Percentiles rank a stretch among this genome's conserved stretches.
phyloP scores from a whole-genome alignment of 2,113 vertebrate genomes.

The Fukomys damarensis region DNA sequence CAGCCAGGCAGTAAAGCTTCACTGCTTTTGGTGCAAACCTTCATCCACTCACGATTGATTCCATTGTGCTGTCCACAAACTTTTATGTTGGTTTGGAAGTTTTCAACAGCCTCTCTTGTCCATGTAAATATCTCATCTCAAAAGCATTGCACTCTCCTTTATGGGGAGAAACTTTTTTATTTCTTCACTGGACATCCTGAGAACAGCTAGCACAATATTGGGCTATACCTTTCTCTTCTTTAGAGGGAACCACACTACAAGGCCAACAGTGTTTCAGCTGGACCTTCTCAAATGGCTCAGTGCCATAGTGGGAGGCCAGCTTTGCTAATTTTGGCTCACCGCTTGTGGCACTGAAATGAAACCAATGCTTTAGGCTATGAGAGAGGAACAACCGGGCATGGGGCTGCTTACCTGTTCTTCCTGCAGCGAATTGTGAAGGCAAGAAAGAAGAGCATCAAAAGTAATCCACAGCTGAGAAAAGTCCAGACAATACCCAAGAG shows the following conservation, averaged over 20 bases:
- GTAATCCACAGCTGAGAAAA: slow-evolving; percentile 93
- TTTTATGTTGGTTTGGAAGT: slow-evolving; percentile 8
- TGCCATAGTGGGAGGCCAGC: background rate
- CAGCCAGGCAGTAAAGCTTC: background rate
- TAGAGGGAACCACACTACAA: background rate
- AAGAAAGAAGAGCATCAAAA: slow-evolving; percentile 92
- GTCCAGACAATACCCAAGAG: slow-evolving; percentile 92
- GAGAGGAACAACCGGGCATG: background rate
- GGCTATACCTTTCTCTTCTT: background rate
- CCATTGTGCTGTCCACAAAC: background rate
- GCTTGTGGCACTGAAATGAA: background rate
- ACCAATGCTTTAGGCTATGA: background rate
- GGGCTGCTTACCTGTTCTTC: slow-evolving; percentile 92
- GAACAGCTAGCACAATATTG: background rate
- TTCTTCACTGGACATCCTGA: background rate
- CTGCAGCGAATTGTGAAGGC: slow-evolving; percentile 95
- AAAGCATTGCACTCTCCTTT: background rate
- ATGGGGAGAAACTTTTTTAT: background rate
- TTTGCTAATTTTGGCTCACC: background rate
- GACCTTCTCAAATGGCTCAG: background rate
- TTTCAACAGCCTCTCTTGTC: background rate
- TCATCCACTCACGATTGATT: background rate
- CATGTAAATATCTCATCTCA: background rate
- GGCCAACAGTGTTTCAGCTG: background rate
- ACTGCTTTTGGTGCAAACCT: background rate